Base-by-base conservation (phyloP, 2,797 vertebrate genomes). In the Catharus ustulatus region DNA sequence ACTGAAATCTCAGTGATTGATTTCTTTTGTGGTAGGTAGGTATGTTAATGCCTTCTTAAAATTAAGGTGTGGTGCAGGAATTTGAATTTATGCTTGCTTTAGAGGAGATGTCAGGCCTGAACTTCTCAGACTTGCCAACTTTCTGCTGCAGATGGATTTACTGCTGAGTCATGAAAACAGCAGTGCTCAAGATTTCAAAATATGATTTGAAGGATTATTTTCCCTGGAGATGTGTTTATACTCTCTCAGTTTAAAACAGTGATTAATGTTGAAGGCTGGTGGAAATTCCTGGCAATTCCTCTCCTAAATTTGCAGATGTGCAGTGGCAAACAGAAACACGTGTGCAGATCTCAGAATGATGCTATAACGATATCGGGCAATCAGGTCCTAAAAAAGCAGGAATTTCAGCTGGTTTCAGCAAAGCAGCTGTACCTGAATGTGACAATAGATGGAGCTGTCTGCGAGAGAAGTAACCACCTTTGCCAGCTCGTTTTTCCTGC, bases 381-480 rank as follows among this genome's bases (percentile, higher is more conserved):
- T n/a, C 85, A 34, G 34, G 24, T 22, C 5, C 21, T 23, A 29
- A 71, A 67, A 48, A 38, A 19, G 42, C 46, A 48, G 43, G 26
- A 16, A 79, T 42, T 81, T 5, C 30, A 79, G 48, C 20, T 7
- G 36, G 7, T 59, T 74, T 74, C 11, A 38, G 9, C 46, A 43
- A 61, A 72, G 36, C 57, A 57, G 84, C 19, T 12, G 59, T 95
- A 79, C 84, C 57, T 46, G 40, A 62, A 63, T 38, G 54, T 40
- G 91, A 93, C 94, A 96, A 94, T 84, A 96, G 95, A 57, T 96
- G 93, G 94, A 74, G 96, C 91, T 97, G 45, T 94, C 82, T 86
- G 93, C 94, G 91, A 95, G 87, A 92, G 84, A 94, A 88, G 96
- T 1, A 61, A 46, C 58, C 17, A 23, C 34, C 38, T 75, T n/a